Base-by-base conservation (phyloP, 2,113 vertebrate species). In the Monarcha castaneiventris region DNA sequence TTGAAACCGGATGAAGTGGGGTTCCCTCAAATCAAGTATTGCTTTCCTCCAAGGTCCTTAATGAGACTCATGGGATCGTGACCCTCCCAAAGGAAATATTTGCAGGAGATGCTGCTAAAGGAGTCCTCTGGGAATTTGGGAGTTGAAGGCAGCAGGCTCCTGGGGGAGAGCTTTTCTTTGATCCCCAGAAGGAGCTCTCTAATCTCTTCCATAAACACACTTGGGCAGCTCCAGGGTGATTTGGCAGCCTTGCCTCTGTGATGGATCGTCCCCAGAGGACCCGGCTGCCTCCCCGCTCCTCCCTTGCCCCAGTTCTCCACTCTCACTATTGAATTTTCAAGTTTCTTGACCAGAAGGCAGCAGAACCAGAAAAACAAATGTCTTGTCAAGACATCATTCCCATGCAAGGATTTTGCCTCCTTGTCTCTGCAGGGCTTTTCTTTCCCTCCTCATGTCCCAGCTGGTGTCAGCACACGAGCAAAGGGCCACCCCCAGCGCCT, bases 161-260 rank as follows among this genome's bases (percentile, higher is more conserved):
- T 84, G 51, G 39, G 85, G 86, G 92, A 93, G 46, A 95, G 87
- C 62, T 96, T 95, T 82, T 6, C 93, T 95, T 84, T 97, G 96
- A 93, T 95, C 72, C 93, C 93, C 93, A 87, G 72, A 90, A 94
- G 95, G 90, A 94, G 76, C 87, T 94, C 97, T 96, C 92, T 97
- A 91, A 96, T 97, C 91, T 91, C 91, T 93, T 93, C 93, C 82
- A 90, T 96, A 93, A 96, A 94, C 59, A 52, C 80, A 48, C 82
- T 81, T 92, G 95, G 96, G 94, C 89, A 91, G 96, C 95, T 90
- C 13, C 6, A 33, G 82, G 91, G 84, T 61, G 93, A 61, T 93
- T 93, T 91, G 93, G 82, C 77, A 90, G 87, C 67, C 63, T 85
- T 96, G 63, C 69, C 89, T 29, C 63, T 46, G 63, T 82, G 94